A percentile compares a stretch with the other conserved stretches of the same genome.
phyloP scores from a whole-genome alignment of 2,113 vertebrate species.

The Garra rufa region DNA sequence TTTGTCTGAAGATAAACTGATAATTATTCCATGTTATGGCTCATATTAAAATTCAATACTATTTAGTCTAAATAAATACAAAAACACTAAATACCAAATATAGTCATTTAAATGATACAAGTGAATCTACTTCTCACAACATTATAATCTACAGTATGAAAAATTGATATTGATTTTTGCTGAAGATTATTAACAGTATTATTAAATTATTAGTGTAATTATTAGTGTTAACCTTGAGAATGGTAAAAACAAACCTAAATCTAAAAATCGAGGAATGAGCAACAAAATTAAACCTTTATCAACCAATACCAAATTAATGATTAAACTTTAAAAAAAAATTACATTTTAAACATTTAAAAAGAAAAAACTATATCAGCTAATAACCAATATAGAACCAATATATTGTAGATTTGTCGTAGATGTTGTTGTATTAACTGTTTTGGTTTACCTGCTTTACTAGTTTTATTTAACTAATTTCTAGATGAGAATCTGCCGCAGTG shows the following conservation, averaged over 20 bases:
- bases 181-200: not conserved
- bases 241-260: not conserved
- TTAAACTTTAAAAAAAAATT: too few relatives aligned
- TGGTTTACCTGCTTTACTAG: too few relatives aligned
- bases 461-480: not conserved
- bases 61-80: not conserved
- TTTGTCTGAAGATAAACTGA: too few relatives aligned
- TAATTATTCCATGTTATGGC: not conserved
- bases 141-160: not conserved
- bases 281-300: not conserved
- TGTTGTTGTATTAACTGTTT: not conserved
- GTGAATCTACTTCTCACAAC: not conserved
- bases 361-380: not conserved
- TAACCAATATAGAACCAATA: too few relatives aligned
- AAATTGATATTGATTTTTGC: not conserved
- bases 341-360: too few relatives aligned
- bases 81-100: not conserved
- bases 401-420: too few relatives aligned
- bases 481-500: not conserved
- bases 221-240: too few relatives aligned
- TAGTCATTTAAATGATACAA: too few relatives aligned
- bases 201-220: not conserved
- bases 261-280: not conserved
- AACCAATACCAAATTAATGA: not conserved
- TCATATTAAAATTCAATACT: not conserved